Evolutionary conservation across 2,113 vertebrate genomes (phyloP).

Genomic region (Phrynosoma blainvillii): DNA sequence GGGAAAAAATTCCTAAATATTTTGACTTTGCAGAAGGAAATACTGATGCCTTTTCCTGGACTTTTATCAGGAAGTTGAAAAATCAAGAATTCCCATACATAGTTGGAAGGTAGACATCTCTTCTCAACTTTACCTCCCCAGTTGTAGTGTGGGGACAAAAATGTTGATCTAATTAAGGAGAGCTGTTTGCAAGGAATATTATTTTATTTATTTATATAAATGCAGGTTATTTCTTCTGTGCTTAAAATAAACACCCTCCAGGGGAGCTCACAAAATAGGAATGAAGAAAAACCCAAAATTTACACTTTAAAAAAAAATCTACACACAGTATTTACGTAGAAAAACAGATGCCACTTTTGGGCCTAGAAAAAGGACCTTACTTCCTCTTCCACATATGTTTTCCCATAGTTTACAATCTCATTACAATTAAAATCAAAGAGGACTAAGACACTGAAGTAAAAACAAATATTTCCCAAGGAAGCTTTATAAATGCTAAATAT

Average conservation of each 20-base stretch:
- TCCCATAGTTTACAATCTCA: background rate
- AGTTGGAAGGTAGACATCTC: background rate
- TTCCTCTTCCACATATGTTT: background rate
- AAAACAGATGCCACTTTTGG: background rate
- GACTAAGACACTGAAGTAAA: background rate
- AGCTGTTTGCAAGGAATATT: background rate
- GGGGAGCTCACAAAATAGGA: background rate
- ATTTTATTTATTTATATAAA: background rate
- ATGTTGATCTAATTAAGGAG: background rate
- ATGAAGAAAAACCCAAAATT: background rate
- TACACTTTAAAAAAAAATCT: background rate
- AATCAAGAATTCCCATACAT: too few relatives aligned
- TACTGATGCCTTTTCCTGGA: too few relatives aligned
- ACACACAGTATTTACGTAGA: background rate
- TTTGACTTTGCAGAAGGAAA: too few relatives aligned
- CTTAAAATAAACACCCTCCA: background rate
- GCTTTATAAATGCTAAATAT: background rate
- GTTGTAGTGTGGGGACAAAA: background rate
- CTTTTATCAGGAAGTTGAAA: too few relatives aligned
- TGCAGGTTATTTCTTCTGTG: background rate
- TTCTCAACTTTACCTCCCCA: background rate
- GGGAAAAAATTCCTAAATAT: too few relatives aligned
- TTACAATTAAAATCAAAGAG: background rate
- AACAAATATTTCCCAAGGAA: background rate
- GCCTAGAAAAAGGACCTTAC: background rate